phyloP scores from a whole-genome alignment of 2,113 vertebrate genomes.

The Neotoma lepida region DNA sequence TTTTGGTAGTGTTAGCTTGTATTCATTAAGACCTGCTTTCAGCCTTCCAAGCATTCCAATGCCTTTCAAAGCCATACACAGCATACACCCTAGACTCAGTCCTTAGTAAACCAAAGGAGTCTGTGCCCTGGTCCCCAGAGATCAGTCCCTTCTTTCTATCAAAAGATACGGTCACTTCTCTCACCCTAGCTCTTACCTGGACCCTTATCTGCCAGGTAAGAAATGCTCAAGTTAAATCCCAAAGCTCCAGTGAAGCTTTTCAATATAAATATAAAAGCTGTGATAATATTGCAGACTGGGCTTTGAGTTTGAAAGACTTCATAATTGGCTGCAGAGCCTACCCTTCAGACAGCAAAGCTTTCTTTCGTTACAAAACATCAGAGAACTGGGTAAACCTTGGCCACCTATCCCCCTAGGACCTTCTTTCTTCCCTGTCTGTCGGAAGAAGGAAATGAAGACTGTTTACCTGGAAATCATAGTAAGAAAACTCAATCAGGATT shows the following conservation, averaged over 20 bases:
- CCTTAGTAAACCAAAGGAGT: not conserved
- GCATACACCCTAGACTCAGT: not conserved
- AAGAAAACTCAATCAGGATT: not conserved
- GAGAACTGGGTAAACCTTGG: not conserved
- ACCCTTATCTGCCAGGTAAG: not conserved
- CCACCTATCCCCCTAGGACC: not conserved
- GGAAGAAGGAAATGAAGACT: not conserved
- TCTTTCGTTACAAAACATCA: not conserved
- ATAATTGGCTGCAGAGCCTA: not conserved
- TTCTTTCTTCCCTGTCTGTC: not conserved
- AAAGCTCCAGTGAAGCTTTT: not conserved
- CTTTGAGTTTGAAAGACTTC: not conserved
- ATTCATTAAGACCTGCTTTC: not conserved
- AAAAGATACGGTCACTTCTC: not conserved
- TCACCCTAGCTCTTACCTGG: not conserved
- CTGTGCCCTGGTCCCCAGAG: not conserved
- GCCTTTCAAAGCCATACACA: not conserved
- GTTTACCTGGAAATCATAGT: not conserved
- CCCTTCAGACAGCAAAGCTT: not conserved
- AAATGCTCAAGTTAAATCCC: not conserved
- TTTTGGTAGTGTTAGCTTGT: not conserved
- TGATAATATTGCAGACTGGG: not conserved
- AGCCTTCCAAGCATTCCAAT: not conserved
- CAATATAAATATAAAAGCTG: not conserved
- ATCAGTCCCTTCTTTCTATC: not conserved